These are phyloP conservation scores for Sebastolobus altivelis DNA, from an alignment of 2,797 vertebrate species.

Conservation along the genomic window DNA sequence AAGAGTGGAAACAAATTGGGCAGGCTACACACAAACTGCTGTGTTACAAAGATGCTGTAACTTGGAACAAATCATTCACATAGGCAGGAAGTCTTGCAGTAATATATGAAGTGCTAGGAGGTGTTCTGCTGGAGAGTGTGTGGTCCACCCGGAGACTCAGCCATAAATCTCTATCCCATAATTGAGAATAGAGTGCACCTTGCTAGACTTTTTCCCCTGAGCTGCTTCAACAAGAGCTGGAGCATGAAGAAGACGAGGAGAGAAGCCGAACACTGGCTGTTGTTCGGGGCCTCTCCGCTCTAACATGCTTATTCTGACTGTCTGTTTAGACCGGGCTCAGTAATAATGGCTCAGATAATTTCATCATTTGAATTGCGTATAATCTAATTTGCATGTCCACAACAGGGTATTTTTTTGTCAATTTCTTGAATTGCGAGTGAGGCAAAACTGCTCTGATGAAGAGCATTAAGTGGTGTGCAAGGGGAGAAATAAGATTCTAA, in stretches of 20 bases:
- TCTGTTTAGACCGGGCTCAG: conserved; percentile 13
- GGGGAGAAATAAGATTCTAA: conserved; percentile 41
- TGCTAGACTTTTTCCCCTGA: conserved; percentile 51
- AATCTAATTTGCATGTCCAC: conserved; percentile 39
- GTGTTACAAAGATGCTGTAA: conserved; percentile 41
- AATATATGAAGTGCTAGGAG: conserved; percentile 61
- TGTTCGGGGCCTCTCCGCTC: conserved; percentile 9
- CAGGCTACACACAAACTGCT: conserved; percentile 23
- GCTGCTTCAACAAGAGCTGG: conserved; percentile 42
- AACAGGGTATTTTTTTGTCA: conserved; percentile 16
- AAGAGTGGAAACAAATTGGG: conserved; percentile 41
- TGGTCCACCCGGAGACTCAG: conserved; percentile 46
- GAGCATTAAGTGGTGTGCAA: conserved; percentile 26
- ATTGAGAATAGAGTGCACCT: conserved; percentile 65
- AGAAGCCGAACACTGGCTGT: conserved; percentile 28
- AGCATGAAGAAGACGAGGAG: conserved; percentile 35
- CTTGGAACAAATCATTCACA: conserved; percentile 57
- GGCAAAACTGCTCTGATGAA: conserved; percentile 33
- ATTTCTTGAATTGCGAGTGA: conserved; percentile 10
- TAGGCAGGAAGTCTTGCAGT: conserved; percentile 40
- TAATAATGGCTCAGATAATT: conserved; percentile 23
- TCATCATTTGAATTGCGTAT: conserved; percentile 30
- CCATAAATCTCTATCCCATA: conserved; percentile 69
- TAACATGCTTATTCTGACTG: conserved; percentile 26
- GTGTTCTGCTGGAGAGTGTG: conserved; percentile 58